phyloP scores from a whole-genome alignment of 2,797 vertebrate genomes.

The Nannoperca obscura region DNA sequence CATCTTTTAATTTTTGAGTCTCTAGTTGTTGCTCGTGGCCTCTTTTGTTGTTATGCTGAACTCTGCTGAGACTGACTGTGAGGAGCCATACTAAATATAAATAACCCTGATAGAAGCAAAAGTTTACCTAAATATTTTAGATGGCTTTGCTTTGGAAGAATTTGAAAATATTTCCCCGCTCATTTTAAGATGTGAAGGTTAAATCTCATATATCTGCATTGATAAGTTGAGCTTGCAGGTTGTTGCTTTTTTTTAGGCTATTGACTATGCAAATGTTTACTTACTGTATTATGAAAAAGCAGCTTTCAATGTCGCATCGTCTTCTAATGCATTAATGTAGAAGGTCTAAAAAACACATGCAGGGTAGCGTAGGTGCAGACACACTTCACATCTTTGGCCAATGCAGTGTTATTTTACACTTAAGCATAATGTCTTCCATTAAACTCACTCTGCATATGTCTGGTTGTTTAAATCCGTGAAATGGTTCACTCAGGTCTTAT shows the following conservation, averaged over 20 bases:
- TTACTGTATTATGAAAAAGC: neutral
- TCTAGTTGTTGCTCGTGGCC: neutral
- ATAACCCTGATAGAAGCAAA: neutral
- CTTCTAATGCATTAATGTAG: conserved; percentile 1
- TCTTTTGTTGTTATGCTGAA: neutral
- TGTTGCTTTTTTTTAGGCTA: neutral
- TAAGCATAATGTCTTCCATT: conserved; percentile 34
- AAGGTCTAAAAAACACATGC: conserved; percentile 17
- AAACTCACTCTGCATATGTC: conserved; percentile 50
- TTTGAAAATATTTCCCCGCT: neutral
- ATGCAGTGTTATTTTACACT: conserved; percentile 30
- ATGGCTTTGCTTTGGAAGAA: neutral
- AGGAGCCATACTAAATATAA: neutral
- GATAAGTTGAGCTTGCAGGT: neutral
- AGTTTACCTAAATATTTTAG: neutral
- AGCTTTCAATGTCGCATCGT: neutral
- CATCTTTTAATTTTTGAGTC: neutral
- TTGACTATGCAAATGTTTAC: neutral
- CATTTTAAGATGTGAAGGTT: neutral
- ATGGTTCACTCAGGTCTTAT: neutral
- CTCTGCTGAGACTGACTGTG: neutral
- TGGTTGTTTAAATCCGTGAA: neutral
- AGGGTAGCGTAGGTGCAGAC: conserved; percentile 32
- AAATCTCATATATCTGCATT: conserved; percentile 1
- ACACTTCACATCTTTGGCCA: conserved; percentile 31